Evolutionary conservation across 2,888 invertebrate species (phyloP).

Genomic region (Timema podura): DNA sequence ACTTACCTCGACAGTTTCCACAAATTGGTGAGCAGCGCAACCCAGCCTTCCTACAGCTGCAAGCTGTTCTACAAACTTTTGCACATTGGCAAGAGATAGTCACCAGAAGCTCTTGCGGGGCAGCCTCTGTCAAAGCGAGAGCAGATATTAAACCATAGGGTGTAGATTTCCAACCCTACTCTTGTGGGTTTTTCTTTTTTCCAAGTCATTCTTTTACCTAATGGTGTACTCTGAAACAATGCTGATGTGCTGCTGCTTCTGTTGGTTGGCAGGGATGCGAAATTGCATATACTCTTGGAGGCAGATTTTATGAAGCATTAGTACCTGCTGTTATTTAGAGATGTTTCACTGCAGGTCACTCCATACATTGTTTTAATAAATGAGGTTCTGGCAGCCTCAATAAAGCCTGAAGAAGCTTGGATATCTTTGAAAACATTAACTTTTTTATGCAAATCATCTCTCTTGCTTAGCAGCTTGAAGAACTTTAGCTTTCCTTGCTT

Average conservation of each 20-base stretch:
- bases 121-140: too few species aligned
- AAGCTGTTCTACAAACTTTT: too few species aligned
- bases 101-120: too few species aligned
- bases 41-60: too few species aligned
- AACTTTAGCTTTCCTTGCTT: neutral
- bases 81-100: too few species aligned
- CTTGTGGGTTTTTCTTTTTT: neutral
- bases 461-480: neutral
- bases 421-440: conserved; percentile 1
- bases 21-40: too few species aligned
- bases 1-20: too few species aligned
- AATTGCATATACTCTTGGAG: neutral
- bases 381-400: neutral
- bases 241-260: neutral
- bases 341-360: neutral
- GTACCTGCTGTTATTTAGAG: neutral
- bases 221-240: neutral
- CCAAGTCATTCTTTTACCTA: neutral
- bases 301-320: neutral
- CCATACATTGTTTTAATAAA: neutral
- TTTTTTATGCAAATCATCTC: neutral
- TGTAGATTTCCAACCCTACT: too few species aligned
- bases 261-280: neutral
- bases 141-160: too few species aligned
- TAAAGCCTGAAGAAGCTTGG: neutral